phyloP scores from a whole-genome alignment of 1,140 invertebrate species.

The Papilio glaucus region DNA sequence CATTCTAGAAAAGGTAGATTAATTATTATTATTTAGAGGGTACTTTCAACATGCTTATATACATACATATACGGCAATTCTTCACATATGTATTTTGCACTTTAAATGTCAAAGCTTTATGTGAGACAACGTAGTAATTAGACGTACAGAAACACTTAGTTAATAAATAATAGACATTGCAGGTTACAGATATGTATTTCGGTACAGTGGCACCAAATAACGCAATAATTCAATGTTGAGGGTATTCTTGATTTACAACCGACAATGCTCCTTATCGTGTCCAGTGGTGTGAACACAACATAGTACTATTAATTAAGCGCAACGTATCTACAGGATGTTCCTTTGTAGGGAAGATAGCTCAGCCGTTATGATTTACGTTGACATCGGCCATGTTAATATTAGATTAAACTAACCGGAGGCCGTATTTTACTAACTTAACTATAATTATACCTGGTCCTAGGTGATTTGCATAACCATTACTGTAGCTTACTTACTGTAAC shows the following conservation, averaged over 20 bases:
- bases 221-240: neutral
- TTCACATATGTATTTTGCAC: too few relatives aligned
- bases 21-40: too few relatives aligned
- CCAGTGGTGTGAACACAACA: constrained; percentile 10
- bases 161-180: too few relatives aligned
- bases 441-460: constrained; percentile 49
- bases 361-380: constrained; percentile 16
- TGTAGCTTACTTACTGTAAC: constrained; percentile 49
- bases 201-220: neutral
- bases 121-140: too few relatives aligned
- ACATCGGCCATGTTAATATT: constrained; percentile 38
- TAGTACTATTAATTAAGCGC: constrained; percentile 15
- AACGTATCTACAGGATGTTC: constrained; percentile 13
- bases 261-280: constrained; percentile 2
- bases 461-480: constrained; percentile 53
- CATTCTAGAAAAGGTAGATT: too few relatives aligned
- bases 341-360: constrained; percentile 6
- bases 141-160: too few relatives aligned
- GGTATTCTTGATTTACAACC: constrained; percentile 7
- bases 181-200: too few relatives aligned
- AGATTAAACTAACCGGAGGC: constrained; percentile 39
- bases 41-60: too few relatives aligned
- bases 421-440: constrained; percentile 48
- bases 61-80: too few relatives aligned
- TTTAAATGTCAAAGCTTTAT: too few relatives aligned